phyloP scores from a whole-genome alignment of 2,113 vertebrate species.

The Amphilophus citrinellus region DNA sequence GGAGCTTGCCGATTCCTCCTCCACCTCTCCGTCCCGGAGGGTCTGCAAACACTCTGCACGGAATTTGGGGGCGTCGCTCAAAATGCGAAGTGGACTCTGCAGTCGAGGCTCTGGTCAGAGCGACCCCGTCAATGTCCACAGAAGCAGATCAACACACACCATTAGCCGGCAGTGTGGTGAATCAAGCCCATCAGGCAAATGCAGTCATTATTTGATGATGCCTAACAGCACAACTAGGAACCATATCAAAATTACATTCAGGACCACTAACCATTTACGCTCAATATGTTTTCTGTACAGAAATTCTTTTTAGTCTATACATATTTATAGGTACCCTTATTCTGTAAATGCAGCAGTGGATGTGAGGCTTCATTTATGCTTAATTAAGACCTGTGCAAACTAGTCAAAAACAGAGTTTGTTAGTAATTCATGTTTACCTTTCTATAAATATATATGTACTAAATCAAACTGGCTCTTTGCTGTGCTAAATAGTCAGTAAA shows the following conservation, averaged over 20 bases:
- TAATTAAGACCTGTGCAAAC: neutral
- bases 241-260: neutral
- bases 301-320: neutral
- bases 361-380: neutral
- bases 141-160: neutral
- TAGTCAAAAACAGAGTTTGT: neutral
- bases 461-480: neutral
- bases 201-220: neutral
- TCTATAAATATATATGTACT: neutral
- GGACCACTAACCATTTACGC: neutral
- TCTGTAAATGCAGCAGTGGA: too few species aligned
- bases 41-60: conserved; percentile 89
- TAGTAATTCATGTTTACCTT: neutral
- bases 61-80: conserved; percentile 91
- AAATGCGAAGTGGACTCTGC: conserved; percentile 94
- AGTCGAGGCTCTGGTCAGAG: conserved; percentile 69
- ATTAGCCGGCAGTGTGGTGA: neutral
- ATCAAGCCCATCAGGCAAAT: neutral
- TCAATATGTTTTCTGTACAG: neutral
- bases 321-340: neutral
- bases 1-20: conserved; percentile 84
- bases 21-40: conserved; percentile 92
- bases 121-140: conserved; percentile 57
- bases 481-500: neutral
- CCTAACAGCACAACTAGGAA: neutral